These are phyloP conservation scores for Gallinago solitaria DNA, from an alignment of 2,797 vertebrate species.

Conservation along the genomic window DNA sequence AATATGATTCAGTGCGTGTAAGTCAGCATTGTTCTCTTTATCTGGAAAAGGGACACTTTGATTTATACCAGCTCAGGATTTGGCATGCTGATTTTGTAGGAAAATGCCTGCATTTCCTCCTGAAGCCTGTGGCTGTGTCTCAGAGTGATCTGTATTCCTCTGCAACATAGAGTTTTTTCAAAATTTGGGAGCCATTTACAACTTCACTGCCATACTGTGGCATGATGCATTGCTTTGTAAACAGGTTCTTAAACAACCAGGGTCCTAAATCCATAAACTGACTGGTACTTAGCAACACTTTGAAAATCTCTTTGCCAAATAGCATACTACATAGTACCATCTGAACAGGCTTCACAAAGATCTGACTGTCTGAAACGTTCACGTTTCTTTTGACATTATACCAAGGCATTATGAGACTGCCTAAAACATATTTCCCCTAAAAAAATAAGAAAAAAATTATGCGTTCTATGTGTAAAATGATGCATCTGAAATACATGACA, in stretches of 20 bases:
- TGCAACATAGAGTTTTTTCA: not conserved
- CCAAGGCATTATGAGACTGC: not conserved
- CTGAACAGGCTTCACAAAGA: not conserved
- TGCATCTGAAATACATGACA: not conserved
- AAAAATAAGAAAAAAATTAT: not conserved
- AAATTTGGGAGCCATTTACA: slow-evolving; percentile 39
- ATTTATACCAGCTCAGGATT: not conserved
- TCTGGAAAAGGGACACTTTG: not conserved
- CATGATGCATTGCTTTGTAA: slow-evolving; percentile 50
- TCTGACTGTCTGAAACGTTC: not conserved
- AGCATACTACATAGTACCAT: not conserved
- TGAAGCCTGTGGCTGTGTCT: not conserved
- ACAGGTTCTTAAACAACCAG: slow-evolving; percentile 14
- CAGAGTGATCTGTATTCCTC: slow-evolving; percentile 12
- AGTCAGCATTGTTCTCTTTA: not conserved
- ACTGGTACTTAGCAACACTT: slow-evolving; percentile 15
- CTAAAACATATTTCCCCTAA: not conserved
- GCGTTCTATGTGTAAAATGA: not conserved
- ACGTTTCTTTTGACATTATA: not conserved
- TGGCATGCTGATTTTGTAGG: not conserved
- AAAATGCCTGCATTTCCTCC: not conserved
- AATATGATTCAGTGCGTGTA: not conserved
- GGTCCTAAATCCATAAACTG: slow-evolving; percentile 48
- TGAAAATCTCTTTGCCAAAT: slow-evolving; percentile 30
- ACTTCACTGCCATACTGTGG: not conserved